Base-by-base conservation (phyloP, 2,797 vertebrate species). In the Sphaeramia orbicularis region DNA sequence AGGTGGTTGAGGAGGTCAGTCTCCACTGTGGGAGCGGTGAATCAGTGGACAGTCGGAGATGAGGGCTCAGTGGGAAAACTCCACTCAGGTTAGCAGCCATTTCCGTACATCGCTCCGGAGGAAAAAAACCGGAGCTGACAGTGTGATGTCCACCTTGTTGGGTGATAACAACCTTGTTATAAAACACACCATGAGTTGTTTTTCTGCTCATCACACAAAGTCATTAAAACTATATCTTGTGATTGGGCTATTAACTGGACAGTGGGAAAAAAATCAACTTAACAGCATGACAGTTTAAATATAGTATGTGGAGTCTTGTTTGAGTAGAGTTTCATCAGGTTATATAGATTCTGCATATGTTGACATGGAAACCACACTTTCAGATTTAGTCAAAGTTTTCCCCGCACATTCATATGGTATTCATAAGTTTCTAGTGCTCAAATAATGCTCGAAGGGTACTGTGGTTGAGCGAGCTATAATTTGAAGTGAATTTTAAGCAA, bases 1-100 rank as follows among this genome's bases (percentile, higher is more conserved):
- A 82, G 84, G 91, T 84, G 92, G 93, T 89, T 89, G 90, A 91
- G 94, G 95, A 95, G 93, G 94, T 95, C 93, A 94, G 89, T 94
- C 91, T 78, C 71, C 80, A 76, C 74, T 32, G 58, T 66, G 77
- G 74, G 68, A 85, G 74, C 41, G 47, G 70, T 50, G 50, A 86
- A 79, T 76, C 71, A 75, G 77, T 60, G 74, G 83, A 81, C 80
- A 68, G 78, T 84, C 27, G 65, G 86, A 84, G 81, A 81, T 69
- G 84, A 84, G 48, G 78, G 60, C 83, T 65, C 80, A 79, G 86
- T 83, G 78, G 89, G 87, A 77, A 76, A 62, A 74, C 50, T 4
- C 11, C 59, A 43, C 53, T 70, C 35, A 14, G 63, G 65, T 78
- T 74, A 65, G 65, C 73, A 70, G 76, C 57, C 61, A 71, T 84